Conservation (phyloP, 1,140 invertebrate genomes). For the Panagrolaimus sp. region DNA sequence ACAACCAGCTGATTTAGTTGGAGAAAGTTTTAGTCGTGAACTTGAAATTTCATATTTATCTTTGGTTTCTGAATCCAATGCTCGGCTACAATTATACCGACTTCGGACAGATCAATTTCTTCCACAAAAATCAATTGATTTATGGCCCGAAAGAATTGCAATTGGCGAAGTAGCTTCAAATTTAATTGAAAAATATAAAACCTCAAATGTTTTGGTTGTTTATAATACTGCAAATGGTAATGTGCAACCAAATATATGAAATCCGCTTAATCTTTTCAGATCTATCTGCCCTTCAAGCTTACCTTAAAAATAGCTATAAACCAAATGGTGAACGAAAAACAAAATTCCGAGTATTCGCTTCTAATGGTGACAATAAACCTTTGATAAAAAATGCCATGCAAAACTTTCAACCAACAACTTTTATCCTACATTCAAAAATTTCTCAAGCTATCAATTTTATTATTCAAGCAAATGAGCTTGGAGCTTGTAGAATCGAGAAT, state of each 20-base stretch:
- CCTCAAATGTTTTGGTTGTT: not conserved
- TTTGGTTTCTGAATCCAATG: not conserved
- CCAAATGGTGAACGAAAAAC: not conserved
- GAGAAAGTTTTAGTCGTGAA: not conserved
- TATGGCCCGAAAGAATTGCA: slow-evolving; percentile 6
- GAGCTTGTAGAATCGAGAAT: not conserved
- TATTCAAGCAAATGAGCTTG: not conserved
- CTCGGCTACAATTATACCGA: not conserved
- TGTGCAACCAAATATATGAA: no score
- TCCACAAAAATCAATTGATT: not conserved
- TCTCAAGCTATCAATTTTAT: not conserved
- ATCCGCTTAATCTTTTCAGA: no score
- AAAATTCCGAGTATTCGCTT: not conserved
- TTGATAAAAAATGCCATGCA: not conserved
- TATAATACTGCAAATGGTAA: slow-evolving; percentile 1
- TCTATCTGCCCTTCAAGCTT: not conserved
- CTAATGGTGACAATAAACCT: not conserved
- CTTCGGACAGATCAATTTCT: not conserved
- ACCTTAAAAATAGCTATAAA: not conserved
- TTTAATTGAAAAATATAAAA: slow-evolving; percentile 7
- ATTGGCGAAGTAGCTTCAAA: not conserved
- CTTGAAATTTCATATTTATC: not conserved
- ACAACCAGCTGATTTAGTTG: not conserved
- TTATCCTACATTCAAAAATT: not conserved
- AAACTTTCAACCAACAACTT: not conserved